These are phyloP conservation scores for Lethenteron camtschaticum DNA, from an alignment of 2,113 vertebrate species.

Conservation along the genomic window DNA sequence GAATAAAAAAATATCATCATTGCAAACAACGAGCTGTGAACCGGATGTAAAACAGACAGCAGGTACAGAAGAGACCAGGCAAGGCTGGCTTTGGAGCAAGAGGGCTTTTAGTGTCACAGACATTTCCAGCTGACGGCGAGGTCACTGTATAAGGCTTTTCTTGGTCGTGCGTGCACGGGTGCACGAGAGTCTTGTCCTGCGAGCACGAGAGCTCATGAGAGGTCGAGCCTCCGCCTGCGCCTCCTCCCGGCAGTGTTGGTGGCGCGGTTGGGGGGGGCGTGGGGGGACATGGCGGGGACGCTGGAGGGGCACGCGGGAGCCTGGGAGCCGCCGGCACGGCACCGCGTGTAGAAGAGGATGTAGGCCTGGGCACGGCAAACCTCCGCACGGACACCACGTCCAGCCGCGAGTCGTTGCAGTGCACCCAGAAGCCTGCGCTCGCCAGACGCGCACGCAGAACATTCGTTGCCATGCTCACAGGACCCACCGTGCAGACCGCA, in stretches of 20 bases:
- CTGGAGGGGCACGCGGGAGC: slow-evolving; percentile 13
- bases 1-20: too few relatives aligned
- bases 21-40: too few relatives aligned
- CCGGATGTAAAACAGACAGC: too few relatives aligned
- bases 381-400: slow-evolving; percentile 96
- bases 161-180: not conserved
- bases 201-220: not conserved
- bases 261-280: slow-evolving; percentile 6
- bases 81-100: too few relatives aligned
- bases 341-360: slow-evolving; percentile 93
- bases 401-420: slow-evolving; percentile 98
- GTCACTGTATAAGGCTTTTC: too few relatives aligned
- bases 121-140: too few relatives aligned
- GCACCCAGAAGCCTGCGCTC: slow-evolving; percentile 80
- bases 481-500: too few relatives aligned
- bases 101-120: too few relatives aligned
- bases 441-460: too few relatives aligned
- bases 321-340: slow-evolving; percentile 27
- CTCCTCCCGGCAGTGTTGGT: not conserved
- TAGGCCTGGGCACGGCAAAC: slow-evolving; percentile 99
- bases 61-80: too few relatives aligned
- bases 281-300: slow-evolving; percentile 17
- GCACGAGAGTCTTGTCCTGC: not conserved
- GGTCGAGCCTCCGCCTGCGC: slow-evolving; percentile 2
- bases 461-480: too few relatives aligned